Base-by-base conservation (phyloP, 2,113 vertebrate genomes). In the Thryonomys swinderianus region DNA sequence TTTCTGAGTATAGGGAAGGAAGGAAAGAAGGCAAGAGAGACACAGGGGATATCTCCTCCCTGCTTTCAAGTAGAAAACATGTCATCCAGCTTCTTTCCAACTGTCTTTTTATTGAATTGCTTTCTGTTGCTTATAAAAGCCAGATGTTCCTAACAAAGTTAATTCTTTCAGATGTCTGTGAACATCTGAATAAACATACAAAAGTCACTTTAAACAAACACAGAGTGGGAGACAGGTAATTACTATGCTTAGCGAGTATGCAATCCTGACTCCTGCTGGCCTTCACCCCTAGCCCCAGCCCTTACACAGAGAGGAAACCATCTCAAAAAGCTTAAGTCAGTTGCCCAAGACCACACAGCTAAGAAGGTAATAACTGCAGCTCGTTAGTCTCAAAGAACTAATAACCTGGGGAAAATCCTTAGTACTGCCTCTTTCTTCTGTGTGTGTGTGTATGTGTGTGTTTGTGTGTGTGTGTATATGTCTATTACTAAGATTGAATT, bases 81-180 rank as follows among this genome's bases (percentile, higher is more conserved):
- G 48, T n/a, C 88, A 86, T 51, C 21, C 14, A 51, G 55, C 90
- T 92, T 48, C 74, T 93, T 81, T 57, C 80, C 92, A 82, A 12
- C 40, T 87, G n/a, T 14, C 74, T 94, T 90, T 67, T 90, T 45
- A 84, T 45, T n/a, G 67, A 40, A 53, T 69, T 67, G 32, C 53
- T 89, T 91, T 91, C 83, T 93, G 21, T 53, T 71, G 85, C 40
- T 83, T 85, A 87, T 73, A 61, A 96, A 94, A 95, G 76, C 87
- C 91, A 95, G 90, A 85, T 95, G 85, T 93, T 96, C 40, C 64
- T 85, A 62, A 82, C 80, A 80, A 89, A 20, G 37, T 21, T 23
- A 27, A 67, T 87, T 73, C 93, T 80, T 67, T 71, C 84, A 89
- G 48, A 85, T 93, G 73, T 18, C 55, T 82, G 5, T 27, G 71